Percentiles rank a stretch among this genome's conserved stretches.
Conservation (phyloP, 2,797 vertebrate species). For the Enteromius treurensis region DNA sequence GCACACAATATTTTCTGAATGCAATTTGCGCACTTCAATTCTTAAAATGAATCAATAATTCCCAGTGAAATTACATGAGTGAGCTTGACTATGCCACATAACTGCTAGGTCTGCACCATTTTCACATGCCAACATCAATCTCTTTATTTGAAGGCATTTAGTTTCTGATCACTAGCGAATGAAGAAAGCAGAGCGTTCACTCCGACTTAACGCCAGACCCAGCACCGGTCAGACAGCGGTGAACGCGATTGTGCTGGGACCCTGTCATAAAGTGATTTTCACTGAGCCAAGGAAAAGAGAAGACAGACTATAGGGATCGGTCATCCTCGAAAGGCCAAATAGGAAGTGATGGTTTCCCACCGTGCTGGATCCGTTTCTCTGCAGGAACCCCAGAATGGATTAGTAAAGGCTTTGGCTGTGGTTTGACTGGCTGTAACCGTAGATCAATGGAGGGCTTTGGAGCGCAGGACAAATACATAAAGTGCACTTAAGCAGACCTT, state of each 20-base stretch:
- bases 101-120: background rate
- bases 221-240: background rate
- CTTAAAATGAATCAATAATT: background rate
- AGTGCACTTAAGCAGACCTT: constrained; percentile 40
- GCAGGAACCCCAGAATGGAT: constrained; percentile 53
- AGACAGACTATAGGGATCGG: constrained; percentile 38
- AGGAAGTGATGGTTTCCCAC: constrained; percentile 48
- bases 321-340: constrained; percentile 52
- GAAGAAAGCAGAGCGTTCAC: background rate
- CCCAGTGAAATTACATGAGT: background rate
- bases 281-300: constrained; percentile 36
- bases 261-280: constrained; percentile 40
- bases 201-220: background rate
- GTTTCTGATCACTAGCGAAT: background rate
- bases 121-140: background rate
- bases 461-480: constrained; percentile 36
- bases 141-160: constrained; percentile 6
- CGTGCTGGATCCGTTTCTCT: constrained; percentile 52
- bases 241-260: background rate
- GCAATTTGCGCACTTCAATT: background rate
- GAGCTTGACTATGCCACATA: background rate
- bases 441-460: constrained; percentile 46
- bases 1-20: background rate
- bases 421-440: constrained; percentile 49
- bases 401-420: constrained; percentile 52